Conservation (phyloP, 2,797 vertebrate genomes). For the Acanthiza pusilla region DNA sequence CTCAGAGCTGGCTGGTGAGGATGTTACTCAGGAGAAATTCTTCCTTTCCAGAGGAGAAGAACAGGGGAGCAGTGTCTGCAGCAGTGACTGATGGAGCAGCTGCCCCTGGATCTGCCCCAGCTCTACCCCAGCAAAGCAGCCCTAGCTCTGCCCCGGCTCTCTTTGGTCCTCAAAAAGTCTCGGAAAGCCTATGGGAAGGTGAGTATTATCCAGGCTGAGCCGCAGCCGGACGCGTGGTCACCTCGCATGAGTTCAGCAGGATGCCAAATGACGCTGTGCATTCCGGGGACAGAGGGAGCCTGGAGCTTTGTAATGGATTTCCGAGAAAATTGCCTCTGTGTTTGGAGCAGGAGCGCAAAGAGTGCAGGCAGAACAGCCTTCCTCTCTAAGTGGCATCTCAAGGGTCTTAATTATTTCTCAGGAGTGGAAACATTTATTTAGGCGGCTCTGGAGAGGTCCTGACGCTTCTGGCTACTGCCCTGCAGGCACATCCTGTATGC, state of each 20-base stretch:
- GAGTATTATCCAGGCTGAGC: not conserved
- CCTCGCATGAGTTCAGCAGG: constrained; percentile 25
- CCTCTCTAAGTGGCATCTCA: not conserved
- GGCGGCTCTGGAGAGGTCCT: not conserved
- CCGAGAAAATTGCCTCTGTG: constrained; percentile 40
- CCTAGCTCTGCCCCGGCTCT: not conserved
- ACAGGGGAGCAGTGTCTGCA: not conserved
- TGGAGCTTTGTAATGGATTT: constrained; percentile 33
- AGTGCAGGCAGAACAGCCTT: constrained; percentile 7
- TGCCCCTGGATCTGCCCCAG: not conserved
- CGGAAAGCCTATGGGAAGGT: not conserved
- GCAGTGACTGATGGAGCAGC: not conserved
- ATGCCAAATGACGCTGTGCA: not conserved
- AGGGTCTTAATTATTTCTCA: constrained; percentile 33
- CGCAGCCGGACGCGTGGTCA: not conserved
- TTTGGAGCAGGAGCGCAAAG: not conserved
- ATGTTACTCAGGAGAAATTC: not conserved
- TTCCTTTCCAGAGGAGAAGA: not conserved
- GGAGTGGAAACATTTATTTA: constrained; percentile 34
- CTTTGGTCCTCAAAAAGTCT: not conserved
- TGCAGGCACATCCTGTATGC: accelerated
- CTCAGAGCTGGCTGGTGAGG: not conserved
- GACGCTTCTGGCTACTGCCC: not conserved
- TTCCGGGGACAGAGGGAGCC: not conserved
- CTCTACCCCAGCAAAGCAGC: accelerated